Conservation (phyloP, 2,888 invertebrate species). For the Polydrusus tereticollis region DNA sequence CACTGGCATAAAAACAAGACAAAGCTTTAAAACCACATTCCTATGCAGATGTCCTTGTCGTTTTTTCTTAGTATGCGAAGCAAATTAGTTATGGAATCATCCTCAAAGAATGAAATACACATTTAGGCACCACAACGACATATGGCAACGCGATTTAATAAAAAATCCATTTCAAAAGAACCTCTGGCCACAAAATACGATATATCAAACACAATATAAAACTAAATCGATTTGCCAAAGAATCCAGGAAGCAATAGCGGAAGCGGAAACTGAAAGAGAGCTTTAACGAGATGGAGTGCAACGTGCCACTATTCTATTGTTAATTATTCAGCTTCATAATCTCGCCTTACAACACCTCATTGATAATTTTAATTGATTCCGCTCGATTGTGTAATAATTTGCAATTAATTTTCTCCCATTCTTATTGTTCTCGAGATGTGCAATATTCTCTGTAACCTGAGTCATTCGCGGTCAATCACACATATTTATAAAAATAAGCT, state of each 20-base stretch:
- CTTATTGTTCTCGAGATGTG: slow-evolving; percentile 35
- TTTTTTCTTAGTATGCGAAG: too few species aligned
- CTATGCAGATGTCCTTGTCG: too few species aligned
- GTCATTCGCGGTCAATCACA: slow-evolving; percentile 29
- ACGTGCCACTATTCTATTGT: slow-evolving; percentile 45
- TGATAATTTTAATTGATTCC: slow-evolving; percentile 48
- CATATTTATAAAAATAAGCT: neutral
- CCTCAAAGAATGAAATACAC: too few species aligned
- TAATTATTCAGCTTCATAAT: slow-evolving; percentile 44
- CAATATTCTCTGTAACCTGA: slow-evolving; percentile 2
- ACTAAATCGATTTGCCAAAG: slow-evolving; percentile 34
- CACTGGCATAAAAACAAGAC: too few species aligned
- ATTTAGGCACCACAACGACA: neutral
- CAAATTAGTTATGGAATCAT: too few species aligned
- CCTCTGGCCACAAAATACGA: neutral
- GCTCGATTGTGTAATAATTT: slow-evolving; percentile 46
- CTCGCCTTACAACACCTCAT: slow-evolving; percentile 45
- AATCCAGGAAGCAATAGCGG: slow-evolving; percentile 44
- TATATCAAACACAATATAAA: neutral
- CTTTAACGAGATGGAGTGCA: slow-evolving; percentile 39
- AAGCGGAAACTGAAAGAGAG: slow-evolving; percentile 39
- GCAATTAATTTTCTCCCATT: slow-evolving; percentile 43
- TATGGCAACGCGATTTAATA: neutral
- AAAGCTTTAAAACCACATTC: too few species aligned
- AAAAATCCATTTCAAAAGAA: neutral